Evolutionary conservation across 1,140 invertebrate species (phyloP), one percentile per base, ranked within the genome.

Genomic region (Mylabris phalerata): DNA sequence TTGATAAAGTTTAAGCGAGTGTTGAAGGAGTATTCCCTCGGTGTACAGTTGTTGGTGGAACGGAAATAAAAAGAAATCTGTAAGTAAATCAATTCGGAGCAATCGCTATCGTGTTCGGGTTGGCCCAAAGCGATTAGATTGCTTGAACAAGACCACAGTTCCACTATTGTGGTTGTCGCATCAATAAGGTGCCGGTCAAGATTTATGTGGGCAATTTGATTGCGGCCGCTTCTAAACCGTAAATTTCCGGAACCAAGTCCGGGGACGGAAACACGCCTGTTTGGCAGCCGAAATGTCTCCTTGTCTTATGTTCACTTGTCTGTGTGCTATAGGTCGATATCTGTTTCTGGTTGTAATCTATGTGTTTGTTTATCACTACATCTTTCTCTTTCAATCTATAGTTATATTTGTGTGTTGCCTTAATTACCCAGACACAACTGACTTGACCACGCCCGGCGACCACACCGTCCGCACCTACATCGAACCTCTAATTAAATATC

Each of bases 401-500:
- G 4, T 32, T 32, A 32, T 32, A 32, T 32, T 5, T 5, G 7
- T 32, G 32, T 65, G 65, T 65, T 59, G 62, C 65, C 63, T 65
- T 67, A 67, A 67, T 67, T 67, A 65, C 61, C 59, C 45, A 55
- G 58, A 65, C 32, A 32, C 32, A 32, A 63, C 65, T 51, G 60
- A 60, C 62, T 63, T 61, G 50, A 46, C 56, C 54, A 50, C 56
- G 54, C 62, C 65, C 54, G 60, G 52, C 65, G 57, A 56, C 65
- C 62, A 64, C 55, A 60, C 57, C 58, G 63, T 61, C 65, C 65
- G 65, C 65, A 65, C 65, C 65, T 65, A 67, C 65, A 67, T 57
- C 65, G 61, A 61, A 63, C 65, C 63, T 63, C 65, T 67, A 67
- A 67, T 67, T 67, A 67, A 67, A 67, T 67, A 65, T 67, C 65